Percentiles rank a stretch among this genome's conserved stretches.
These are phyloP conservation scores for Spea multiplicata DNA, from an alignment of 2,113 vertebrate genomes.

Conservation along the genomic window DNA sequence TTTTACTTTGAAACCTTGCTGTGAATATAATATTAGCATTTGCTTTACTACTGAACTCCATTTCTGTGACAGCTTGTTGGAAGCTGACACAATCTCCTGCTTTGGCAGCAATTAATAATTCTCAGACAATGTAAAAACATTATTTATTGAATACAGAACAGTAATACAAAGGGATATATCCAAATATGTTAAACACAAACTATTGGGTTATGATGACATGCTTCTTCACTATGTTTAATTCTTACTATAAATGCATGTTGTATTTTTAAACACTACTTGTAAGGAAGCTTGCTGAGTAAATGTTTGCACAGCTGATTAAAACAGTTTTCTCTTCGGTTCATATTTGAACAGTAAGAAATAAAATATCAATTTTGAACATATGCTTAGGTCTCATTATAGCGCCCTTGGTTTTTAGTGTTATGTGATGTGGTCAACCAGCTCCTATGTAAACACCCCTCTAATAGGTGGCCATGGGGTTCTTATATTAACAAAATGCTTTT, in stretches of 20 bases:
- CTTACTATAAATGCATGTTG: conserved; percentile 51
- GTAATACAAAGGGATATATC: conserved; percentile 28
- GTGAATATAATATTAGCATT: conserved; percentile 52
- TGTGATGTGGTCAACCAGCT: conserved; percentile 26
- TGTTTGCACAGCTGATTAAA: conserved; percentile 76
- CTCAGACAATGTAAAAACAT: conserved; percentile 54
- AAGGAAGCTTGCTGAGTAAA: conserved; percentile 65
- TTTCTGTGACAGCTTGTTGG: conserved; percentile 54
- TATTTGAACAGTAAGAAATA: conserved; percentile 70
- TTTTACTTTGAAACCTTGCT: conserved; percentile 52
- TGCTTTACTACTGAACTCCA: conserved; percentile 50
- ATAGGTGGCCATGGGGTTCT: conserved; percentile 1
- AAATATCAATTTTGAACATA: conserved; percentile 60
- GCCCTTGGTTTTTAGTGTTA: conserved; percentile 48
- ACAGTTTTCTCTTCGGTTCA: conserved; percentile 72
- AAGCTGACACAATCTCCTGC: conserved; percentile 52
- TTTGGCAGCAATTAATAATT: conserved; percentile 49
- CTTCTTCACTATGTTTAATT: conserved; percentile 65
- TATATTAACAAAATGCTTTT: background rate
- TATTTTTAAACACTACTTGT: conserved; percentile 66
- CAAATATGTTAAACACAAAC: conserved; percentile 43
- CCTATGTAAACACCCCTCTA: conserved; percentile 39
- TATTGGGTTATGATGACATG: conserved; percentile 36
- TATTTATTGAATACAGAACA: conserved; percentile 29
- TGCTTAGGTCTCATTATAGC: conserved; percentile 52